These are phyloP conservation scores for Parelbella ahira DNA, from an alignment of 2,888 invertebrate genomes.

Conservation along the genomic window DNA sequence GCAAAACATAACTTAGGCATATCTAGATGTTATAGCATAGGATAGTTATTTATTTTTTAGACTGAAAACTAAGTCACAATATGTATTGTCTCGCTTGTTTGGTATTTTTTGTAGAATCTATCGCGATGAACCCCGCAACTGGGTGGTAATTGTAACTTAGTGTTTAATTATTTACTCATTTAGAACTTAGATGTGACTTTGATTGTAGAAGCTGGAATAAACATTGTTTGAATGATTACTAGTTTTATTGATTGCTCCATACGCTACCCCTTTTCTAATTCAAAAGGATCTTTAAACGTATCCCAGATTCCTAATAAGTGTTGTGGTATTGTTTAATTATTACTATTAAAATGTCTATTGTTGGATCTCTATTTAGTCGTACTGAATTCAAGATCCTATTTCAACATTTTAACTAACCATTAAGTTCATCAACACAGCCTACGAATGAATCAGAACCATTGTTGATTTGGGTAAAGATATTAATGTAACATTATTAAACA, in stretches of 20 bases:
- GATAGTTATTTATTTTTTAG: conserved; percentile 9
- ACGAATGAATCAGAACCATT: too few species aligned
- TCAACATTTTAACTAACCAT: too few species aligned
- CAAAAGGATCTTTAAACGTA: too few species aligned
- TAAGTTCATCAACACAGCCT: too few species aligned
- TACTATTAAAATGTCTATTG: too few species aligned
- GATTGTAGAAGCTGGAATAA: conserved; percentile 36
- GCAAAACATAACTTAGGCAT: not conserved
- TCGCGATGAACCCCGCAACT: conserved; percentile 3
- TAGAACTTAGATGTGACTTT: conserved; percentile 17
- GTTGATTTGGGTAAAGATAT: too few species aligned
- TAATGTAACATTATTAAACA: too few species aligned
- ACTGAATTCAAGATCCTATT: too few species aligned
- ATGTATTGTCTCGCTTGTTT: conserved; percentile 5
- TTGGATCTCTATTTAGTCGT: too few species aligned
- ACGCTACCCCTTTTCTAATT: not conserved
- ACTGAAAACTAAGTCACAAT: not conserved
- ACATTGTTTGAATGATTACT: conserved; percentile 32
- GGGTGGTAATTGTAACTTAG: conserved; percentile 9
- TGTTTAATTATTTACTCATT: conserved; percentile 9
- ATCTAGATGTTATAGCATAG: conserved; percentile 5
- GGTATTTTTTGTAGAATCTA: conserved; percentile 14
- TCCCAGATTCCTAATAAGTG: too few species aligned
- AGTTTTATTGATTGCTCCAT: conserved; percentile 13
- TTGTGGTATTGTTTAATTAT: too few species aligned